Conservation (phyloP, 2,888 invertebrate genomes). For the Chymomyza procnemis region DNA sequence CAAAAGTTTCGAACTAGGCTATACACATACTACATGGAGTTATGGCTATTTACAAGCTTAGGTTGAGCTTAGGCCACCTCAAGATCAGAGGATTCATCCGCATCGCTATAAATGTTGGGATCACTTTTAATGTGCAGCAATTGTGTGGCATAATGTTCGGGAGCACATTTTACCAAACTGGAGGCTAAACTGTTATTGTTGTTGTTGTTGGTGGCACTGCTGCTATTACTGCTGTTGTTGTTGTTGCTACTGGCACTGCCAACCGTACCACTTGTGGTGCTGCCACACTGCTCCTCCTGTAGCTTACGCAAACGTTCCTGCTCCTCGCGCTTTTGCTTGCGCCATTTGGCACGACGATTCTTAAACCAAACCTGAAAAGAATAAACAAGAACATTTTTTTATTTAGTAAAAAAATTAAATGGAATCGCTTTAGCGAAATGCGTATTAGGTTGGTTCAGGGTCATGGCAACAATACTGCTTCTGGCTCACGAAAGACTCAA, state of each 20-base stretch:
- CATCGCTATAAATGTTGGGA: slow-evolving; percentile 81
- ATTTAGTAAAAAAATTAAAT: slow-evolving; percentile 23
- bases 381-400: slow-evolving; percentile 33
- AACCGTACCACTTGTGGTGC: slow-evolving; percentile 44
- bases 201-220: slow-evolving; percentile 80
- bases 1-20: too few relatives aligned
- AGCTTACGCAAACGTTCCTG: slow-evolving; percentile 89
- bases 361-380: slow-evolving; percentile 96
- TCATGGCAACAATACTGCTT: slow-evolving; percentile 38
- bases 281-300: slow-evolving; percentile 85
- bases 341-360: slow-evolving; percentile 96
- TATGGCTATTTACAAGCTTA: slow-evolving; percentile 42
- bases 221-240: slow-evolving; percentile 25
- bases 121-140: slow-evolving; percentile 77
- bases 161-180: slow-evolving; percentile 72
- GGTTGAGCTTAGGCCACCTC: slow-evolving; percentile 84
- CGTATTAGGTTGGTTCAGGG: neutral
- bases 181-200: slow-evolving; percentile 84
- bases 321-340: slow-evolving; percentile 94
- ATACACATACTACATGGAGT: neutral
- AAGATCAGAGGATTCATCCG: slow-evolving; percentile 87
- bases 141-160: slow-evolving; percentile 74
- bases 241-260: slow-evolving; percentile 22
- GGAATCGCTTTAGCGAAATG: neutral
- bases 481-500: slow-evolving; percentile 5